These are phyloP conservation scores for Trematomus loennbergii DNA, from an alignment of 2,113 vertebrate species.

Conservation along the genomic window DNA sequence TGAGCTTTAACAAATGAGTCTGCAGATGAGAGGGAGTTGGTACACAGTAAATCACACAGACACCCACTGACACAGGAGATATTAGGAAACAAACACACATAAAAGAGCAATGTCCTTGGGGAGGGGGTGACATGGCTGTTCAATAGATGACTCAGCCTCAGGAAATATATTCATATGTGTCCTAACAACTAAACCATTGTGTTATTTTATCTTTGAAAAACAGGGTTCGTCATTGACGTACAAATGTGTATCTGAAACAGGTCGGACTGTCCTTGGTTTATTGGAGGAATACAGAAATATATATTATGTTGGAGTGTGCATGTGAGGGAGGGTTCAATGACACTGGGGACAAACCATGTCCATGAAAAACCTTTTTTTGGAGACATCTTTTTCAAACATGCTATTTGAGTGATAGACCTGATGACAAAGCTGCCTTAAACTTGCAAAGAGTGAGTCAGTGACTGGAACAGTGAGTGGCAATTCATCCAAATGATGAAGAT, in stretches of 20 bases:
- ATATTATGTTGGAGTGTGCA: not conserved
- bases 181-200: conserved; percentile 20
- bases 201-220: conserved; percentile 25
- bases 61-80: conserved; percentile 38
- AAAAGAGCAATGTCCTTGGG: conserved; percentile 58
- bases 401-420: conserved; percentile 11
- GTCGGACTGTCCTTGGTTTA: not conserved
- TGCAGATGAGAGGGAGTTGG: conserved; percentile 56
- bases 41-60: conserved; percentile 63
- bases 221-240: not conserved
- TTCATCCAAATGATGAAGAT: conserved; percentile 10
- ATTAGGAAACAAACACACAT: conserved; percentile 38
- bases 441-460: conserved; percentile 20
- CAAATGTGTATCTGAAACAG: not conserved
- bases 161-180: conserved; percentile 7
- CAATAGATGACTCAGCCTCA: conserved; percentile 56
- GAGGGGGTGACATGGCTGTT: conserved; percentile 45
- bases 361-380: not conserved
- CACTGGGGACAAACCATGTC: not conserved
- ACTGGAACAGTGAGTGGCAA: conserved; percentile 20
- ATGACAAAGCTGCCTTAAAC: conserved; percentile 24
- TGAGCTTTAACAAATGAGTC: conserved; percentile 58
- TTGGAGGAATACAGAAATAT: conserved; percentile 14
- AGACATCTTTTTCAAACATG: not conserved
- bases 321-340: not conserved